Conservation (phyloP, 2,797 vertebrate species). For the Eulemur mongoz region DNA sequence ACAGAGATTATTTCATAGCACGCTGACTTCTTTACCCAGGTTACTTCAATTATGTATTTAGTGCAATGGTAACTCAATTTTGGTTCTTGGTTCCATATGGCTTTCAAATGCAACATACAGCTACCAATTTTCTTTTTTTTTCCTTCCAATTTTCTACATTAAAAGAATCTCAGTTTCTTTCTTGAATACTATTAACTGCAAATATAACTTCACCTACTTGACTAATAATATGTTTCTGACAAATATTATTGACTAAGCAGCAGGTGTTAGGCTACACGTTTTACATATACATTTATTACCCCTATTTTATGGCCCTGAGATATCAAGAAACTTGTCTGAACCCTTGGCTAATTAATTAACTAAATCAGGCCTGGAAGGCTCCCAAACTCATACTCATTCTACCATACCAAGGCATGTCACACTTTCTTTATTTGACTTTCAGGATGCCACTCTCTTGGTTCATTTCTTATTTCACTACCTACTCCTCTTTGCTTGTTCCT, state of each 20-base stretch:
- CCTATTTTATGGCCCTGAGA: neutral
- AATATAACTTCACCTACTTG: neutral
- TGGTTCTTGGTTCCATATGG: neutral
- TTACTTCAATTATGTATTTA: neutral
- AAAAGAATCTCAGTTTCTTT: constrained; percentile 14
- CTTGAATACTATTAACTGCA: neutral
- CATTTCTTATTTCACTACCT: neutral
- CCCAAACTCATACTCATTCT: neutral
- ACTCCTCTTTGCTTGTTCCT: neutral
- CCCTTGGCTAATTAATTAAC: neutral
- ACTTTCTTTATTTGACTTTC: neutral
- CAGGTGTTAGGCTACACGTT: neutral
- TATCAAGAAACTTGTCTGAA: neutral
- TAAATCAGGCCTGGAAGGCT: neutral
- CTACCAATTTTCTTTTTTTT: neutral
- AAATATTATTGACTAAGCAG: neutral
- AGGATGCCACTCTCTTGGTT: neutral
- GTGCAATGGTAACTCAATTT: neutral
- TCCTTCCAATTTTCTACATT: neutral
- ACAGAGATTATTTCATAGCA: neutral
- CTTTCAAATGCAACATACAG: neutral
- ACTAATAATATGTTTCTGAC: neutral
- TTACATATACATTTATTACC: neutral
- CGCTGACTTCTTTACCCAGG: neutral
- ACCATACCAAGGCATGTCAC: neutral